A percentile compares a stretch with the other conserved stretches of the same genome.
These are phyloP conservation scores for Prenolepis imparis DNA, from an alignment of 2,888 invertebrate genomes.

Conservation along the genomic window DNA sequence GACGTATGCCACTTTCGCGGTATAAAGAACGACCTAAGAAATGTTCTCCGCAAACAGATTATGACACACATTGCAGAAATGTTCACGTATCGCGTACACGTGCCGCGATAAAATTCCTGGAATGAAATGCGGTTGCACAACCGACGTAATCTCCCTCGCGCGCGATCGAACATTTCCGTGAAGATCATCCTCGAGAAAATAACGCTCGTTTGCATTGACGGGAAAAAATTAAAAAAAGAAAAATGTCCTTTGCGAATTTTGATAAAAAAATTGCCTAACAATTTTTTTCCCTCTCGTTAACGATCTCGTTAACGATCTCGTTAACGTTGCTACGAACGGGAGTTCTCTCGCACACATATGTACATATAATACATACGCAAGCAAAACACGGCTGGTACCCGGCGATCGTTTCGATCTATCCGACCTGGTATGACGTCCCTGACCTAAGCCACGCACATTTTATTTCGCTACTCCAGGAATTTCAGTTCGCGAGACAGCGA, in stretches of 20 bases:
- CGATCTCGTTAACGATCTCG: no score
- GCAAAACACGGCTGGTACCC: slow-evolving; percentile 35
- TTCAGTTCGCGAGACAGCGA: slow-evolving; percentile 34
- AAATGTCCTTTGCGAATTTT: neutral
- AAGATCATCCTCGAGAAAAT: slow-evolving; percentile 16
- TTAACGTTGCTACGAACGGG: neutral
- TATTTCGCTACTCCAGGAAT: slow-evolving; percentile 37
- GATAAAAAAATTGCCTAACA: neutral
- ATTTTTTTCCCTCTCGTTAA: neutral
- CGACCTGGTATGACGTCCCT: slow-evolving; percentile 62
- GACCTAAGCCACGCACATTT: slow-evolving; percentile 65
- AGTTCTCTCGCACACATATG: neutral
- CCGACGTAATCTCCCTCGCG: neutral
- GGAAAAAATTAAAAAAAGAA: neutral
- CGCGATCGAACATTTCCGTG: neutral
- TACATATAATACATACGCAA: neutral
- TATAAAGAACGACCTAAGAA: slow-evolving; percentile 49
- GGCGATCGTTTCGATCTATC: slow-evolving; percentile 66
- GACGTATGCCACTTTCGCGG: slow-evolving; percentile 42
- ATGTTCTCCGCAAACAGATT: slow-evolving; percentile 58
- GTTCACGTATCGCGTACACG: slow-evolving; percentile 13
- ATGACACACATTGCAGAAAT: slow-evolving; percentile 32
- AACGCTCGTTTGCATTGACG: neutral
- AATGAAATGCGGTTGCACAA: slow-evolving; percentile 19
- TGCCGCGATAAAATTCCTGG: slow-evolving; percentile 22